Percentiles rank a stretch among this genome's conserved stretches.
phyloP scores from a whole-genome alignment of 2,797 vertebrate genomes.

The Bradypodion pumilum region DNA sequence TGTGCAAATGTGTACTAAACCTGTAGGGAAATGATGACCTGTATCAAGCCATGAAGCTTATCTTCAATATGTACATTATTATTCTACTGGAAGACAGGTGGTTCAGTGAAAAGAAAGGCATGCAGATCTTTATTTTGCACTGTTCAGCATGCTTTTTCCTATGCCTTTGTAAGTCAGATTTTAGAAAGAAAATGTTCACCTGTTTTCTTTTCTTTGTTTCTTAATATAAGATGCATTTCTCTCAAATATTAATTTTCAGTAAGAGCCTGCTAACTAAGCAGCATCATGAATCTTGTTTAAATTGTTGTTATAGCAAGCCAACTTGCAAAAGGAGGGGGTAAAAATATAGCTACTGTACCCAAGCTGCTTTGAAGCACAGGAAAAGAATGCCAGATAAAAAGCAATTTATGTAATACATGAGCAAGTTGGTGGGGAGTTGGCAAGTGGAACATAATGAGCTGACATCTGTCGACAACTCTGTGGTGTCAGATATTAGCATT shows the following conservation, averaged over 20 bases:
- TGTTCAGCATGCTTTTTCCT: conserved; percentile 26
- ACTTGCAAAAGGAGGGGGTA: conserved; percentile 39
- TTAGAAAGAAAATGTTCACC: conserved; percentile 55
- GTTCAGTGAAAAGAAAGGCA: background rate
- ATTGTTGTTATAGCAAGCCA: conserved; percentile 50
- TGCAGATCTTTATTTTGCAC: conserved; percentile 14
- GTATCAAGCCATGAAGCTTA: background rate
- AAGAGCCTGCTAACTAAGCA: conserved; percentile 59
- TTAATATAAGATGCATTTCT: conserved; percentile 51
- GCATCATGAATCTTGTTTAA: conserved; percentile 57
- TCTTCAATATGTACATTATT: background rate
- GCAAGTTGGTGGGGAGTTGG: conserved; percentile 47
- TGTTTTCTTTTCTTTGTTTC: conserved; percentile 47
- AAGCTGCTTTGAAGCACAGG: conserved; percentile 37
- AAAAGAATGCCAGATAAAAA: conserved; percentile 50
- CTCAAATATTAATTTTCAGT: conserved; percentile 64
- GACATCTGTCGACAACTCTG: conserved; percentile 51
- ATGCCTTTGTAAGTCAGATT: conserved; percentile 48
- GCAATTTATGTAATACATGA: conserved; percentile 55
- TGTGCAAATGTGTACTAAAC: background rate
- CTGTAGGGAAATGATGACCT: background rate
- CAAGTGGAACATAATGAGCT: conserved; percentile 55
- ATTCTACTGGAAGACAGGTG: conserved; percentile 2
- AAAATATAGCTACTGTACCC: conserved; percentile 32
- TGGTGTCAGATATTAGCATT: conserved; percentile 45